Evolutionary conservation across 1,140 invertebrate species (phyloP), one percentile per base, ranked within the genome.

Genomic region (Drosophila subpulchrella): DNA sequence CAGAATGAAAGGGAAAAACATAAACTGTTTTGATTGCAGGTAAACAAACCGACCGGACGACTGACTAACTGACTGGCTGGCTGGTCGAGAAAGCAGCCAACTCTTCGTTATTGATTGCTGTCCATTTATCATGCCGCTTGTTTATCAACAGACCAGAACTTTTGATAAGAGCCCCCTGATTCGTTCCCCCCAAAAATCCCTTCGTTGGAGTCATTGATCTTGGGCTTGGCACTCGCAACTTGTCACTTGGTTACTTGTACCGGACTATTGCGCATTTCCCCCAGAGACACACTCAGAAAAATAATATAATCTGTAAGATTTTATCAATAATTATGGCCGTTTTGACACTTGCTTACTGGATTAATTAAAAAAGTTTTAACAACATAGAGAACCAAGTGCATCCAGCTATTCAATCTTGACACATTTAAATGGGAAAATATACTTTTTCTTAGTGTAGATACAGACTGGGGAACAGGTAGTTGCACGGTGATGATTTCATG

Each of bases 1-100:
- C 36, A 59, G 24, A 53, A 59, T 46, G 51, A 61, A 70, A 48
- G 44, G 62, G 48, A 77, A 78, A 73, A 58, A 74, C 76, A 78
- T 86, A 78, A 85, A 82, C 65, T 67, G 82, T 75, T 88, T 82
- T 85, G 81, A 85, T 86, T 85, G 82, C 81, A 85, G 81, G 81
- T 86, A 85, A 86, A 86, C 73, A 85, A 66, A 55, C 11, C 39
- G 41, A 36, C 17, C 8, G 20, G 44, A 54, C 2, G n/a, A 44
- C 62, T 2, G 17, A 59, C 32, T 12, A 8, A 62, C 68, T 42
- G 50, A 55, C 36, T 36, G 13, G 53, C 42, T 36, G 42, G 38
- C 42, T 51, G 36, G 13, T 38, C n/a, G 39, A 38, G 47, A 55
- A 36, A 30, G 50, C 50, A 36, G 32, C 34, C 73, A 74, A 61